Evolutionary conservation across 2,888 invertebrate genomes (phyloP), one percentile per base, ranked within the genome.

Genomic region (Drosophila robusta): DNA sequence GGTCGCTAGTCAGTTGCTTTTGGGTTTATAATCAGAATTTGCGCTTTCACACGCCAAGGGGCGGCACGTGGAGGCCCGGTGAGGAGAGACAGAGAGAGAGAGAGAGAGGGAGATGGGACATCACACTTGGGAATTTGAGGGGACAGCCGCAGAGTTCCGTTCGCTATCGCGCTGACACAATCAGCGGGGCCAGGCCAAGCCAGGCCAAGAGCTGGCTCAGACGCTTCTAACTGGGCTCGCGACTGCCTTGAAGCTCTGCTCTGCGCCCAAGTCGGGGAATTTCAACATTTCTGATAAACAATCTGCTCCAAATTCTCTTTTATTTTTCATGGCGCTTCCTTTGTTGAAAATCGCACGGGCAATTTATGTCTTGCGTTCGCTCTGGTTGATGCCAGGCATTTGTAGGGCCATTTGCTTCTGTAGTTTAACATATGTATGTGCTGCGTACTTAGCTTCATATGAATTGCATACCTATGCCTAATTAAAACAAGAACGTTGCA

Each of bases 31-130:
- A 81, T 81, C 87, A 83, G 87, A 87, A 82, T 83, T 78, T 70
- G 85, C 76, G 83, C 87, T 83, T 87, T 83, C 83, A 87, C 83
- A 83, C 83, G 87, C 84, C 81, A 80, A 65, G 55, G 60, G 61
- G 34, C n/a, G 51, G 60, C 29, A 61, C 22, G 57, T 14, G 58
- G n/a, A 39, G 49, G 9, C 44, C 12, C 12, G 16, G 18, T 24
- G 52, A 18, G 22, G 7, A 29, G 29, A 29, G 26, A 29, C 7
- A 29, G 8, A 29, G 29, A 9, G 29, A 9, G 24, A n/a, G 29
- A 14, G 47, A 9, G 18, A 12, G 29, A 24, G 47, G 6, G 29
- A 9, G 24, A 16, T n/a, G 57, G 56, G 39, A 55, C 56, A 56
- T 70, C 57, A 65, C 47, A 57, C 50, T 70, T 76, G 74, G 46